phyloP scores from a whole-genome alignment of 2,113 vertebrate genomes.

The Crotalus horridus region DNA sequence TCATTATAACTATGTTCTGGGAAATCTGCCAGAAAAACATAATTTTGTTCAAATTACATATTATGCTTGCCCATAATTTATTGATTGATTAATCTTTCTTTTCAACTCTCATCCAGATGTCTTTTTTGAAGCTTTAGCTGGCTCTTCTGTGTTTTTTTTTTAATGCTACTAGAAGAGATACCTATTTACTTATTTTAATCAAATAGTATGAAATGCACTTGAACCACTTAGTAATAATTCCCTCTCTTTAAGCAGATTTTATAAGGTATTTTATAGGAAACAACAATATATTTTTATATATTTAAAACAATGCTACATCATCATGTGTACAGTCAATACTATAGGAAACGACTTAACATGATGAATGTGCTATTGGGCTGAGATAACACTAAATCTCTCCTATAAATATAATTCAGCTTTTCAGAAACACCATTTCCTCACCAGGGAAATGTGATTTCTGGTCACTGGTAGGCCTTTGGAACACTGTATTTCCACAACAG shows the following conservation, averaged over 20 bases:
- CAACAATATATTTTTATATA: not conserved
- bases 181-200: conserved; percentile 35
- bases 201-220: not conserved
- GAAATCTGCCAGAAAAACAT: not conserved
- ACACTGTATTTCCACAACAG: not conserved
- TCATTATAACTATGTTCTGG: not conserved
- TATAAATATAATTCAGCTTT: not conserved
- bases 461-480: not conserved
- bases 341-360: not conserved
- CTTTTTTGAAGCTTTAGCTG: conserved; percentile 40
- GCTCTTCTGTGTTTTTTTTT: conserved; percentile 1
- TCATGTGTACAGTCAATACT: not conserved
- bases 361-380: not conserved
- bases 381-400: not conserved
- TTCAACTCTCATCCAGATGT: conserved; percentile 23
- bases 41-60: conserved; percentile 10
- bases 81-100: conserved; percentile 24
- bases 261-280: conserved; percentile 1
- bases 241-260: not conserved
- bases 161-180: not conserved
- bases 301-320: not conserved
- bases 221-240: conserved; percentile 6
- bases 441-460: not conserved
- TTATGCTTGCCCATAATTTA: conserved; percentile 4
- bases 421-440: not conserved